Base-by-base conservation (phyloP, 2,113 vertebrate genomes). In the Apodemus speciosus region DNA sequence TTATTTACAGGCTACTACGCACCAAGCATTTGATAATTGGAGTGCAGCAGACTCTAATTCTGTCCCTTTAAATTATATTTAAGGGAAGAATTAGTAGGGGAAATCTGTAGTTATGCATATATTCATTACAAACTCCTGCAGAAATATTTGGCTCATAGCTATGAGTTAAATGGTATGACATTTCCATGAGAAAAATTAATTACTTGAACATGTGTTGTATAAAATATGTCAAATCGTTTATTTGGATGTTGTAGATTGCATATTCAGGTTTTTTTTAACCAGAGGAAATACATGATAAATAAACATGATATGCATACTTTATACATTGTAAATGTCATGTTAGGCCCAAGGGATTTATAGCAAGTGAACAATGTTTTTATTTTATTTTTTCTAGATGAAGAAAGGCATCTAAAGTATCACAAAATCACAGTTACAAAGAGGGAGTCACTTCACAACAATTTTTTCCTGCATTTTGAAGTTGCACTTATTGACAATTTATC, bases 161-260 rank as follows among this genome's bases (percentile, higher is more conserved):
- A 94, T 97, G 97, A 98, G 97, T 97, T 97, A 98, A 98, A 98
- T 97, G 97, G 97, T 97, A 97, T 98, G 98, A 98, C 97, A 98
- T 98, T 98, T 98, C 95, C 96, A 95, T 96, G 93, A 95, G 96
- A 98, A 98, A 81, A 98, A 98, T 98, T 97, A 98, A 98, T 98
- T 98, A 97, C 96, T 98, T 98, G 96, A 98, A 97, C 96, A 97
- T 97, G 97, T 98, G 97, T 97, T 97, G 91, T 96, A 97, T 97
- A 98, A 98, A 98, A 97, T 98, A 97, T 93, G 96, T 97, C 97
- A 97, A 96, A 98, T 97, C 93, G 86, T 96, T 90, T 97, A 96
- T 97, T 96, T 98, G 95, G 93, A 96, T 96, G 60, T 95, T 97
- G 84, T 94, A 95, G 88, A 97, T 93, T 96, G 58, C 91, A 97